phyloP scores from a whole-genome alignment of 2,113 vertebrate genomes.

The Cisticola juncidis region DNA sequence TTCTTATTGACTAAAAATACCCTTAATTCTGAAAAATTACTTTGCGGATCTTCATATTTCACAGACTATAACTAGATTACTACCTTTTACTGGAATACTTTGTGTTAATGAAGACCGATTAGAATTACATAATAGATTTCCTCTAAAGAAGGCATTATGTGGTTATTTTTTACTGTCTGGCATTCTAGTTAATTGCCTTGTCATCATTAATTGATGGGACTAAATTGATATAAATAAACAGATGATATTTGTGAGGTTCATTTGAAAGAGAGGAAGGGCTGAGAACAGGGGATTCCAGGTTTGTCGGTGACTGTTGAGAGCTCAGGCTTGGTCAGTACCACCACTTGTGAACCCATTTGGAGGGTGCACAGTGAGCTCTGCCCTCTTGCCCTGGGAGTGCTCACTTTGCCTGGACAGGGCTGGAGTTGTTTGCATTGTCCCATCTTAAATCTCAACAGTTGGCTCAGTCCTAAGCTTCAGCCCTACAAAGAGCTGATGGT shows the following conservation, averaged over 20 bases:
- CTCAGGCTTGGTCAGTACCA: background rate
- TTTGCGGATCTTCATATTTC: slow-evolving; percentile 16
- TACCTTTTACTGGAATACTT: slow-evolving; percentile 60
- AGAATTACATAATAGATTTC: slow-evolving; percentile 62
- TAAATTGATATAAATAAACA: slow-evolving; percentile 64
- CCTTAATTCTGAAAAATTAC: slow-evolving; percentile 57
- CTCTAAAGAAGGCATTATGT: slow-evolving; percentile 53
- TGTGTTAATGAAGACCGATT: slow-evolving; percentile 63
- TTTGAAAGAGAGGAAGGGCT: background rate
- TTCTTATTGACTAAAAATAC: background rate
- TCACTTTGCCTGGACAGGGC: rapidly evolving
- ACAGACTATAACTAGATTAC: slow-evolving; percentile 56
- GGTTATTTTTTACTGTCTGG: slow-evolving; percentile 61
- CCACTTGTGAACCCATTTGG: rapidly evolving
- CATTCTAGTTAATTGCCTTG: slow-evolving; percentile 69
- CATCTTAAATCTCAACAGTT: background rate
- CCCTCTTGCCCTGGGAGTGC: background rate
- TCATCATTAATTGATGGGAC: slow-evolving; percentile 65
- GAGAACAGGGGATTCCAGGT: background rate
- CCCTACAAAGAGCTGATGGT: background rate
- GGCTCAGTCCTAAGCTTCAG: background rate
- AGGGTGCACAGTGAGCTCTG: background rate
- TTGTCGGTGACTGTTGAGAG: rapidly evolving
- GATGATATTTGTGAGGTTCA: slow-evolving; percentile 20
- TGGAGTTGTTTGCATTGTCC: rapidly evolving